Conservation (phyloP, 2,888 invertebrate species). For the Patella caerulea region DNA sequence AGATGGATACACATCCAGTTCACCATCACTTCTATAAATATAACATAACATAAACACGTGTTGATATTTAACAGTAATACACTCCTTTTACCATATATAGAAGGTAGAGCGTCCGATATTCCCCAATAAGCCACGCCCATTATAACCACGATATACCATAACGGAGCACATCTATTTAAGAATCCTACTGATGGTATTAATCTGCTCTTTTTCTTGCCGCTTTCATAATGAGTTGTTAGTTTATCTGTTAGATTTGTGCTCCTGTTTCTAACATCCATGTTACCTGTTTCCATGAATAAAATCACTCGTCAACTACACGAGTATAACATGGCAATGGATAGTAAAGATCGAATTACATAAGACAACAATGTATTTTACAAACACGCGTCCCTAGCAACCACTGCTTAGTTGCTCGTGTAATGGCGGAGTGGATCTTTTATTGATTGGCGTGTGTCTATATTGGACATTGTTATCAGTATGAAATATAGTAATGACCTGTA, state of each 20-base stretch:
- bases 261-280: not conserved
- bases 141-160: constrained; percentile 17
- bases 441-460: no score
- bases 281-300: not conserved
- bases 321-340: no score
- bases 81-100: constrained; percentile 21
- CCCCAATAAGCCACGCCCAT: constrained; percentile 27
- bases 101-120: constrained; percentile 21
- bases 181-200: not conserved
- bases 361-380: no score
- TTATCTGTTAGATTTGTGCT: not conserved
- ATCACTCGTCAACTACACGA: no score
- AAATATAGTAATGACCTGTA: no score
- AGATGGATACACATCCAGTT: constrained; percentile 58
- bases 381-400: no score
- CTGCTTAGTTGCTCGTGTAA: no score
- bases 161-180: constrained; percentile 22
- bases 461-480: no score
- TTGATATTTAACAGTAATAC: constrained; percentile 3
- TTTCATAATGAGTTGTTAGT: not conserved
- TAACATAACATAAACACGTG: constrained; percentile 41
- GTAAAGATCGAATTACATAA: no score
- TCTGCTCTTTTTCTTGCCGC: not conserved
- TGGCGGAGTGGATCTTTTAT: no score
- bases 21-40: constrained; percentile 50